Evolutionary conservation across 2,888 invertebrate species (phyloP).

Genomic region (Melanargia galathea): DNA sequence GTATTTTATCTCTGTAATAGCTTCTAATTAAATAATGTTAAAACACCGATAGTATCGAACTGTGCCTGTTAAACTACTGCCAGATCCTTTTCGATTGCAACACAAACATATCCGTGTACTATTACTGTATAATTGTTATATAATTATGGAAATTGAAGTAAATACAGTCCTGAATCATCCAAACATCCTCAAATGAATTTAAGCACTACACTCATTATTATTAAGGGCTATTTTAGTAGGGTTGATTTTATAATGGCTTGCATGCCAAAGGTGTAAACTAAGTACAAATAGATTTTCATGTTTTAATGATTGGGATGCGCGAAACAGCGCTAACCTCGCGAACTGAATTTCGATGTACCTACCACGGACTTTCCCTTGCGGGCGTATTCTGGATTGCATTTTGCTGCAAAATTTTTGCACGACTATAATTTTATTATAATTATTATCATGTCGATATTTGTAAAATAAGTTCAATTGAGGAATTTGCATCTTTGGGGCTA

Average conservation of each 20-base stretch:
- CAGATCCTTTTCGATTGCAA: slow-evolving; percentile 37
- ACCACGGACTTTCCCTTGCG: slow-evolving; percentile 62
- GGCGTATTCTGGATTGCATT: slow-evolving; percentile 58
- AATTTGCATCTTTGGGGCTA: no score
- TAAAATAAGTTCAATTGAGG: no score
- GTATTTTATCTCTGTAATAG: neutral
- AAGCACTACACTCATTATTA: neutral
- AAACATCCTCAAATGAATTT: slow-evolving; percentile 15
- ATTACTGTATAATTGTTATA: slow-evolving; percentile 44
- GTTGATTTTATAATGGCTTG: slow-evolving; percentile 9
- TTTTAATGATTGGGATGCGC: slow-evolving; percentile 56
- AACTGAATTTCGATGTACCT: slow-evolving; percentile 64
- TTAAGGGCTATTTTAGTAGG: slow-evolving; percentile 24
- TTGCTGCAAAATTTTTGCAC: no score
- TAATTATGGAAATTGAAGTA: slow-evolving; percentile 38
- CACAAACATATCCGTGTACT: slow-evolving; percentile 41
- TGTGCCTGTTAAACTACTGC: slow-evolving; percentile 8
- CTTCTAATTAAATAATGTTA: neutral
- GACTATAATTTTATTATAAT: neutral
- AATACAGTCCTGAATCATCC: slow-evolving; percentile 7
- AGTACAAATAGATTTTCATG: slow-evolving; percentile 40
- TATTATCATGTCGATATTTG: neutral
- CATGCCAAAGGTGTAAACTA: slow-evolving; percentile 24
- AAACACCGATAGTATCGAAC: slow-evolving; percentile 1
- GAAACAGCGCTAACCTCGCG: slow-evolving; percentile 49